Evolutionary conservation across 2,113 vertebrate genomes (phyloP), one percentile per base, ranked within the genome.

Genomic region (Silurus asotus): DNA sequence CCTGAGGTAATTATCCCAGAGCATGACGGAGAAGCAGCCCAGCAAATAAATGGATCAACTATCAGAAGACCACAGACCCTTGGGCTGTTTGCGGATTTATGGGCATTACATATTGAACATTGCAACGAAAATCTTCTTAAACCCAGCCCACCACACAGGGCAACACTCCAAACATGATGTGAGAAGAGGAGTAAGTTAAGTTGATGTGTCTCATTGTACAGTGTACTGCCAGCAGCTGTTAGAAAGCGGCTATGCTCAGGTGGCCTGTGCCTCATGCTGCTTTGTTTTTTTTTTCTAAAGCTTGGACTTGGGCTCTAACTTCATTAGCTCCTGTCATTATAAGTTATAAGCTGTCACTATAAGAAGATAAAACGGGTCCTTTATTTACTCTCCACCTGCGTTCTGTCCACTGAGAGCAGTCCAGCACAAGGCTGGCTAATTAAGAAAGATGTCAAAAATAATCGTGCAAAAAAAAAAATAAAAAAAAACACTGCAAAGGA

Each of bases 291-390:
- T 64, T 70, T 56, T 56, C 20, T 77, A 48, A 82, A 37, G 55
- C 28, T 78, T 7, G 17, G 49, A 67, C 81, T 49, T 79, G 70
- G 82, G 81, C 67, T 74, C 56, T 84, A 89, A 84, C 89, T 88
- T 84, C 84, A 88, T 90, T 88, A 87, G 77, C 82, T 67, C 82
- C 72, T 88, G 84, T 81, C 84, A 84, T 62, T 75, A 59, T 83
- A 59, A 86, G 76, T 81, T 86, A 59, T 83, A 74, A 88, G 65
- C 67, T 55, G 58, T 86, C 87, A 74, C 28, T 49, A 59, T 45
- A 81, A 88, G 82, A 77, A 69, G 81, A 81, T 82, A 84, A 87
- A 80, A 89, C n/a, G 64, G 75, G 64, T 82, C 58, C 62, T 85
- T 61, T 53, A 87, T 87, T 87, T 89, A 85, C 58, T 86, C 45